Conservation (phyloP, 2,113 vertebrate genomes). For the Phasianus colchicus region DNA sequence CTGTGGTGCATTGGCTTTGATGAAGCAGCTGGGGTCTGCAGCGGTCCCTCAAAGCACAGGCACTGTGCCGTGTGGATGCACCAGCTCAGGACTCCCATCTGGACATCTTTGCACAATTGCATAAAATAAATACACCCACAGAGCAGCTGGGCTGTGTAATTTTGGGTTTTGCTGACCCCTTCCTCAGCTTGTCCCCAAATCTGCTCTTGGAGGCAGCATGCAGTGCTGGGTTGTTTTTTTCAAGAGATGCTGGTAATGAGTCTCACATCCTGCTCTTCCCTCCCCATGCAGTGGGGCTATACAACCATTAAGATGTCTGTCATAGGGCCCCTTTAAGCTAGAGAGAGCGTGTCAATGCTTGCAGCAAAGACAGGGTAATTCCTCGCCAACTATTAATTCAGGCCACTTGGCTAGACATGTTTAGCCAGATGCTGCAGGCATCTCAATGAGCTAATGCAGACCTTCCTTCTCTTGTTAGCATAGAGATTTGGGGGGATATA, state of each 20-base stretch:
- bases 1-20: neutral
- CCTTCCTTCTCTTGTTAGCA: neutral
- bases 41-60: neutral
- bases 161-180: neutral
- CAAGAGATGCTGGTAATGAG: neutral
- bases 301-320: neutral
- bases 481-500: neutral
- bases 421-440: conserved; percentile 36
- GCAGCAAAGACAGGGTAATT: conserved; percentile 5
- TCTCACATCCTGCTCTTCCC: neutral
- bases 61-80: fast-evolving
- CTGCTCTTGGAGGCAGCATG: fast-evolving
- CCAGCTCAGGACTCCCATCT: neutral
- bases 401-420: neutral
- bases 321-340: neutral
- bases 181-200: neutral
- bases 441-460: neutral
- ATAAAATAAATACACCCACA: neutral
- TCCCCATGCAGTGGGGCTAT: neutral
- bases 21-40: neutral
- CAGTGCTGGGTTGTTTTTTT: neutral
- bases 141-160: neutral
- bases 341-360: neutral
- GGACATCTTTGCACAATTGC: neutral
- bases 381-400: neutral